These are phyloP conservation scores for Cichladusa arquata DNA, from an alignment of 2,113 vertebrate genomes.

Conservation along the genomic window DNA sequence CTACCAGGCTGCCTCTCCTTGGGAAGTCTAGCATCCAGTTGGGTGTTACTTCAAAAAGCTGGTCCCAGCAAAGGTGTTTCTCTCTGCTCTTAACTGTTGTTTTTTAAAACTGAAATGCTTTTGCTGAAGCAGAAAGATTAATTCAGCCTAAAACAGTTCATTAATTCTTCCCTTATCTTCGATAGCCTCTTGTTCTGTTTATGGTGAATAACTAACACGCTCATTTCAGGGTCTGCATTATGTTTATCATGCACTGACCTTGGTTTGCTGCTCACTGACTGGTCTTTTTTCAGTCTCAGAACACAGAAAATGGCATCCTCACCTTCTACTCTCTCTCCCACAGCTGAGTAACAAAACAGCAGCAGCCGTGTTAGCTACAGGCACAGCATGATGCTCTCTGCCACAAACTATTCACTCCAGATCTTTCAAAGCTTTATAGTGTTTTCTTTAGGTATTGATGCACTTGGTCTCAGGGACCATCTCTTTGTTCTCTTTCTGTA, in stretches of 20 bases:
- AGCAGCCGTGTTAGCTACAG: not conserved
- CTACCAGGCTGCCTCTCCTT: not conserved
- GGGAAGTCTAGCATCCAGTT: not conserved
- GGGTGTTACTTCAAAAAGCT: not conserved
- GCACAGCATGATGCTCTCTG: not conserved
- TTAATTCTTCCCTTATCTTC: not conserved
- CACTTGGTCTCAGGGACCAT: not conserved
- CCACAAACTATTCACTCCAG: not conserved
- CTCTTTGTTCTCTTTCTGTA: not conserved
- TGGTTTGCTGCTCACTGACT: not conserved
- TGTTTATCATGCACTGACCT: not conserved
- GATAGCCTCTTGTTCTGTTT: not conserved
- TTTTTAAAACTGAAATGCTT: not conserved
- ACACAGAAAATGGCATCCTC: not conserved
- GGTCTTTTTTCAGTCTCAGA: not conserved
- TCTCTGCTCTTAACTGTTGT: not conserved
- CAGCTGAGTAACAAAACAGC: not conserved
- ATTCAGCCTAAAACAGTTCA: not conserved
- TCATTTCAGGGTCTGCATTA: not conserved
- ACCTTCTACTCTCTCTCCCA: not conserved
- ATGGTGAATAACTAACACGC: not conserved
- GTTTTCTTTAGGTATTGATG: not conserved
- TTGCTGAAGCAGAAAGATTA: not conserved
- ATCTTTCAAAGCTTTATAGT: not conserved
- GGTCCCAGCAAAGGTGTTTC: not conserved